Conservation (phyloP, 2,113 vertebrate genomes). For the Pavo muticus region DNA sequence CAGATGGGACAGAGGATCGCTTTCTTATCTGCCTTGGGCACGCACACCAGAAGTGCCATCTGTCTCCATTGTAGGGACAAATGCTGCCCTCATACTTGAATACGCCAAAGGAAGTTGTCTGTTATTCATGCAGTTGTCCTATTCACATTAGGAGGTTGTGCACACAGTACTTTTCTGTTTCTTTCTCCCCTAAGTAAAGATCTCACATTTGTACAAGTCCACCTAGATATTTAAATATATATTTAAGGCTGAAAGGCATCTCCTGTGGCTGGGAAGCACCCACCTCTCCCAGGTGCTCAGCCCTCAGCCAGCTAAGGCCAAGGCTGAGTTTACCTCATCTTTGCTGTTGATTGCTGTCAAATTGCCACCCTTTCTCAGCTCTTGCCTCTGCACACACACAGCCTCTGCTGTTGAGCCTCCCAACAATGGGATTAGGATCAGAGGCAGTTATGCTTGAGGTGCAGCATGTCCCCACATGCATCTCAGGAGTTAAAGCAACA, state of each 20-base stretch:
- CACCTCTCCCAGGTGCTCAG: background rate
- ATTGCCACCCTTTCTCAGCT: background rate
- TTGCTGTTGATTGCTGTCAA: background rate
- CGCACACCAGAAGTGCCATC: background rate
- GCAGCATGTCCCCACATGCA: background rate
- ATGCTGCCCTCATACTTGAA: background rate
- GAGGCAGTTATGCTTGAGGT: background rate
- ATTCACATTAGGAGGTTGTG: rapidly evolving
- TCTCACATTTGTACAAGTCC: background rate
- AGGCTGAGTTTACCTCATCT: background rate
- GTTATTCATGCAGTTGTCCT: background rate
- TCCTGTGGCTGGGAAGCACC: background rate
- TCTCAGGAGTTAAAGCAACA: background rate
- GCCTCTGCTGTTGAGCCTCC: background rate
- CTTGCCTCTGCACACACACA: background rate
- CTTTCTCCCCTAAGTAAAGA: background rate
- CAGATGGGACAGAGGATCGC: background rate
- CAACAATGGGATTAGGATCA: background rate
- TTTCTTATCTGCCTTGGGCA: background rate
- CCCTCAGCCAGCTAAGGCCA: background rate
- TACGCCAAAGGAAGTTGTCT: background rate
- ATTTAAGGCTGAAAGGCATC: background rate
- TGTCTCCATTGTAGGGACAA: background rate
- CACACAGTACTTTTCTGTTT: background rate
- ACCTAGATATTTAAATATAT: background rate